A percentile compares a stretch with the other conserved stretches of the same genome.
Conservation (phyloP, 2,113 vertebrate genomes). For the Notothenia coriiceps region DNA sequence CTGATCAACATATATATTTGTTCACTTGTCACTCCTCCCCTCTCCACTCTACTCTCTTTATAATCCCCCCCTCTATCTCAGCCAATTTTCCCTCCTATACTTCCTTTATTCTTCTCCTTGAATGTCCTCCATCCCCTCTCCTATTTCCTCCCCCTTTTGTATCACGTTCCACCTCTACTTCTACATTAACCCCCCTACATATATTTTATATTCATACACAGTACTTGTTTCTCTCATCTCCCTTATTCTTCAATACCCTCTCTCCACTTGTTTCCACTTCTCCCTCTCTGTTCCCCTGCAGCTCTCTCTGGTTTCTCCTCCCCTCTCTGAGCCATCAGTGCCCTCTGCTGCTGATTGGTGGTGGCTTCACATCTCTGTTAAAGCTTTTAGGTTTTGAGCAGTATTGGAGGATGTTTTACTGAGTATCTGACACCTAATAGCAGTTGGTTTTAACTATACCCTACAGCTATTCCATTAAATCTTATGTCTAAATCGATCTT, state of each 20-base stretch:
- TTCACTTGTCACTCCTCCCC: background rate
- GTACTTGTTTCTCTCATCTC: no score
- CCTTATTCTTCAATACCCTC: background rate
- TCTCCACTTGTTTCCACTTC: background rate
- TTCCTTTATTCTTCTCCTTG: background rate
- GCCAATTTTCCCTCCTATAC: rapidly evolving
- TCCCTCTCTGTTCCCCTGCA: background rate
- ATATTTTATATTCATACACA: background rate
- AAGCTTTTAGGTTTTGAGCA: background rate
- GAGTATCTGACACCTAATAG: background rate
- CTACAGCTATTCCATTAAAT: background rate
- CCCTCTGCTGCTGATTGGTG: conserved; percentile 73
- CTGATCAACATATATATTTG: background rate
- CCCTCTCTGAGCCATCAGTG: conserved; percentile 49
- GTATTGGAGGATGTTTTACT: background rate
- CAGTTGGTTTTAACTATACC: background rate
- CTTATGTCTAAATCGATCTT: no score
- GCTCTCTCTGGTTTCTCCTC: background rate
- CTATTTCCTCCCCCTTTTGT: no score
- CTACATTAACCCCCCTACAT: background rate
- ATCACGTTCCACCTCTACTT: background rate
- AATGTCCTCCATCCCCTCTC: background rate
- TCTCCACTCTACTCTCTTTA: background rate
- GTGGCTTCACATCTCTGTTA: conserved; percentile 10
- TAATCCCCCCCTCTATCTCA: background rate